These are phyloP conservation scores for Drosophila prosaltans DNA, from an alignment of 1,140 invertebrate genomes.

Conservation along the genomic window DNA sequence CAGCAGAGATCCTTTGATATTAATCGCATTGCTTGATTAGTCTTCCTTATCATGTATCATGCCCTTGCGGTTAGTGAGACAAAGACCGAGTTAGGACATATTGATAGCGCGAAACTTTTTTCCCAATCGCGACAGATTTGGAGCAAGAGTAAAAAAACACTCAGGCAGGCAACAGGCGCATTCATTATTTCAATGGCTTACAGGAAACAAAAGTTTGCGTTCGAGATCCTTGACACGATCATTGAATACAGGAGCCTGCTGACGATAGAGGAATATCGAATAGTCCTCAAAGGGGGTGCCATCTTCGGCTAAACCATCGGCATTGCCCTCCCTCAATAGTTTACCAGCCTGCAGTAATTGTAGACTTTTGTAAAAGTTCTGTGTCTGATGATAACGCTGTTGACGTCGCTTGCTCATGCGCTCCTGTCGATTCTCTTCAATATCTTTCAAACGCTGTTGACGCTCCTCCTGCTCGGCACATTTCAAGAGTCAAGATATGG, in stretches of 20 bases:
- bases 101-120: not conserved
- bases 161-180: slow-evolving; percentile 39
- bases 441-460: slow-evolving; percentile 87
- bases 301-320: slow-evolving; percentile 64
- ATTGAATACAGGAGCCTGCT: slow-evolving; percentile 89
- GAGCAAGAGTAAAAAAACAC: not conserved
- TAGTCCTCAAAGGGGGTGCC: slow-evolving; percentile 88
- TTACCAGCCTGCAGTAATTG: slow-evolving; percentile 89
- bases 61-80: not conserved
- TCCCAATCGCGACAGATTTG: too few relatives aligned
- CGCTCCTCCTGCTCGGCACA: slow-evolving; percentile 86
- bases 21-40: not conserved
- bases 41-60: not conserved
- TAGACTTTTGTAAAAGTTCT: slow-evolving; percentile 91
- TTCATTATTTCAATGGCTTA: slow-evolving; percentile 84
- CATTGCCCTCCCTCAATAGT: slow-evolving; percentile 83
- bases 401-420: slow-evolving; percentile 87
- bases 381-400: slow-evolving; percentile 87
- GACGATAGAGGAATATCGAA: slow-evolving; percentile 89
- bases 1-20: not conserved
- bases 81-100: not conserved
- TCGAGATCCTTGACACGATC: slow-evolving; percentile 91
- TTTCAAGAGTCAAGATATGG: slow-evolving; percentile 43
- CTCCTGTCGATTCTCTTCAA: slow-evolving; percentile 87
- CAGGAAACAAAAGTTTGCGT: slow-evolving; percentile 89